Conservation (phyloP, 2,888 invertebrate species). For the Lacanobia wlatinum region DNA sequence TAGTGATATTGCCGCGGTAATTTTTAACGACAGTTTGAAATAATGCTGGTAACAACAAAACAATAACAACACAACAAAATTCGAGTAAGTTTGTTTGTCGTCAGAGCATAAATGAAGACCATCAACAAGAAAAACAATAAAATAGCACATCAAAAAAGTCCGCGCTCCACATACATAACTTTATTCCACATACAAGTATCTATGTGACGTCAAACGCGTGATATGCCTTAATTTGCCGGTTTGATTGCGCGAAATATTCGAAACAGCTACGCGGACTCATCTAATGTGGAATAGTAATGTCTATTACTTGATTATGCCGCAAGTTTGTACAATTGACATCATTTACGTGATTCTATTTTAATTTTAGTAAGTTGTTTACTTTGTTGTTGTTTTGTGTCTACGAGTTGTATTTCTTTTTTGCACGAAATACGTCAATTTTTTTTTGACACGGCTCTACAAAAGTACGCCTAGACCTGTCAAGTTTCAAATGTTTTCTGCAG, state of each 20-base stretch:
- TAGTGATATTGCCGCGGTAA: too few relatives aligned
- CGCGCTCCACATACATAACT: conserved; percentile 40
- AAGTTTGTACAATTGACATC: conserved; percentile 45
- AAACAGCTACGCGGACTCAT: conserved; percentile 37
- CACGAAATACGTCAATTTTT: neutral
- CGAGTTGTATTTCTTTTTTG: neutral
- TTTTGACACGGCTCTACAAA: neutral
- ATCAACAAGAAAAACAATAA: neutral
- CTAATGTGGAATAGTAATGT: conserved; percentile 59
- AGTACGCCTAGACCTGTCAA: neutral
- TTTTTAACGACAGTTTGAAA: too few relatives aligned
- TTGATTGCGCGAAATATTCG: conserved; percentile 35
- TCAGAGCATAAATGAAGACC: too few relatives aligned
- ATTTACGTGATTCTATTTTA: conserved; percentile 47
- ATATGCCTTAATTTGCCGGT: conserved; percentile 41
- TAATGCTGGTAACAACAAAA: too few relatives aligned
- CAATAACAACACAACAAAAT: too few relatives aligned
- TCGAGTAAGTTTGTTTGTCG: too few relatives aligned
- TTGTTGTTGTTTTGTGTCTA: conserved; percentile 10
- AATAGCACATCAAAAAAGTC: conserved; percentile 16
- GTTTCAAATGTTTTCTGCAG: too few relatives aligned
- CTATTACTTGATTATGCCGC: conserved; percentile 38
- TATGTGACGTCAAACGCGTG: conserved; percentile 37
- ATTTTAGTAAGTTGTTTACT: neutral
- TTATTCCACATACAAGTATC: conserved; percentile 20